Conservation (phyloP, 2,113 vertebrate species). For the Pycnonotus jocosus region DNA sequence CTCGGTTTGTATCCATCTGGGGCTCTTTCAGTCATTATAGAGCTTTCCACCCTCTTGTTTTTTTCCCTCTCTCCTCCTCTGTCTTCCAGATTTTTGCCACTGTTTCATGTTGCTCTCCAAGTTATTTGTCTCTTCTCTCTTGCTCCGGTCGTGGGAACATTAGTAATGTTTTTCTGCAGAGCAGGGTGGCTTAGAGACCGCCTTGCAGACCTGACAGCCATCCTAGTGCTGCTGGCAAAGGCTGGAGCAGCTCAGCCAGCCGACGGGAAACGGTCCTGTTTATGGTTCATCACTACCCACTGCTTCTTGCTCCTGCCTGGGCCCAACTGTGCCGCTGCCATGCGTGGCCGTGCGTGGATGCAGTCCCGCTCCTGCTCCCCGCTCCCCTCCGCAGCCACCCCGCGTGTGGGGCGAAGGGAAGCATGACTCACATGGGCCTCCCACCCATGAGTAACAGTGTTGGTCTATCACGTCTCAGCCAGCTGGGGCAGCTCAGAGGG, state of each 20-base stretch:
- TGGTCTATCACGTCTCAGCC: conserved; percentile 24
- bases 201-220: conserved; percentile 8
- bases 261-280: neutral
- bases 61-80: neutral
- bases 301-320: neutral
- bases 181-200: neutral
- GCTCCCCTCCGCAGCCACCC: neutral
- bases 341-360: accelerated
- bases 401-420: accelerated
- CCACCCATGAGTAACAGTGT: neutral
- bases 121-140: conserved; percentile 31
- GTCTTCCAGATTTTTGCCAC: conserved; percentile 49
- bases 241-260: neutral
- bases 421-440: conserved; percentile 2
- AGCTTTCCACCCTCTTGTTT: conserved; percentile 1
- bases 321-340: accelerated
- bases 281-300: neutral
- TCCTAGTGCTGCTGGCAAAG: neutral
- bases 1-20: neutral
- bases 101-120: neutral
- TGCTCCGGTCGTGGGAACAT: neutral
- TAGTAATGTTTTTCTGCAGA: conserved; percentile 25
- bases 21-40: neutral
- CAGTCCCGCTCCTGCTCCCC: neutral
- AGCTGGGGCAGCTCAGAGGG: neutral